Conservation (phyloP, 2,113 vertebrate species). For the Pluvianellus socialis region DNA sequence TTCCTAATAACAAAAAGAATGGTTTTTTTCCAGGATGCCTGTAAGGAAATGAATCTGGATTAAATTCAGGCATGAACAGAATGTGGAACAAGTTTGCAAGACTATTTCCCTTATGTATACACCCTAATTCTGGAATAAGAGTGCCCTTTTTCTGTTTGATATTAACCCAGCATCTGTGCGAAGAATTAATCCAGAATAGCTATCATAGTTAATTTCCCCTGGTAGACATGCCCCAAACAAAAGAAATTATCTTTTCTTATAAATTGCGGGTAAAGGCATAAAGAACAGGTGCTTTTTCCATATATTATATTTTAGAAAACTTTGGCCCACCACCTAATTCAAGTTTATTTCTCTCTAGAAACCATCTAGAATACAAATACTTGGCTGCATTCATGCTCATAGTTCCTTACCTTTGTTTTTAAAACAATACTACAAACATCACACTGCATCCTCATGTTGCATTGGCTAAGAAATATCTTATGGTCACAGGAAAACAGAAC, state of each 20-base stretch:
- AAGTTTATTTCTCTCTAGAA: not conserved
- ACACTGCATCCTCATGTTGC: not conserved
- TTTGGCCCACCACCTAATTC: not conserved
- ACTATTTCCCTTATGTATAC: not conserved
- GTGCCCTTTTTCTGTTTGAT: not conserved
- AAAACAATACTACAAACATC: not conserved
- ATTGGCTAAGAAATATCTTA: not conserved
- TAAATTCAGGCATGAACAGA: not conserved
- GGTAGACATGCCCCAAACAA: not conserved
- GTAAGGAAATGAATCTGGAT: not conserved
- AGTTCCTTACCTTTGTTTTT: not conserved
- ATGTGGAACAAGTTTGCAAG: not conserved
- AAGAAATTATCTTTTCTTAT: constrained; percentile 12
- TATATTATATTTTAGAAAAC: not conserved
- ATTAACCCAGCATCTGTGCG: not conserved
- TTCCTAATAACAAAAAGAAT: not conserved
- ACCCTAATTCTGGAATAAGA: not conserved
- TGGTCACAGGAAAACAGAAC: not conserved
- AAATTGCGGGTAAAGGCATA: not conserved
- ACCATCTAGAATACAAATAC: not conserved
- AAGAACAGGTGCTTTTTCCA: not conserved
- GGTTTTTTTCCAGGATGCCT: not conserved
- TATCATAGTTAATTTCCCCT: not conserved
- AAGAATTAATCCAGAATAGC: constrained; percentile 8
- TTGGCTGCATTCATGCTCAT: not conserved